Percentiles rank a stretch among this genome's conserved stretches.
Evolutionary conservation across 2,113 vertebrate species (phyloP).

Genomic region (Mystacornis crossleyi): DNA sequence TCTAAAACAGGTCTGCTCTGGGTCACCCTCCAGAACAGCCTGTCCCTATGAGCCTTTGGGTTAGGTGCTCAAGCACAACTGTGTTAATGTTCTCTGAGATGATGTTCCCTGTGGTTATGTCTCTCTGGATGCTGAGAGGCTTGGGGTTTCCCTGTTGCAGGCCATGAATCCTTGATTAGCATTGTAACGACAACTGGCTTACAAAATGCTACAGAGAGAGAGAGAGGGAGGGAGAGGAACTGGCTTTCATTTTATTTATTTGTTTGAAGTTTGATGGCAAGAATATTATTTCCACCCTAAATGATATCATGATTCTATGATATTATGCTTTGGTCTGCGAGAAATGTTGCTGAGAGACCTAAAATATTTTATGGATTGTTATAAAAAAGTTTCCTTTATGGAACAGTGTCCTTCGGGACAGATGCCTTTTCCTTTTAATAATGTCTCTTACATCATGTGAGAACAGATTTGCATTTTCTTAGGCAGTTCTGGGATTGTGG

Average conservation of each 20-base stretch:
- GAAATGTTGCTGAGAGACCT: background rate
- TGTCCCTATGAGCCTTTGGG: background rate
- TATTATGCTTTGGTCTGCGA: background rate
- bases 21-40: background rate
- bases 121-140: background rate
- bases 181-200: background rate
- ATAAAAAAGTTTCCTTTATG: background rate
- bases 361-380: slow-evolving; percentile 3
- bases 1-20: background rate
- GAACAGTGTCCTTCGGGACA: background rate
- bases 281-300: background rate
- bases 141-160: background rate
- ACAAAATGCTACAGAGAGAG: background rate
- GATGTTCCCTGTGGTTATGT: background rate
- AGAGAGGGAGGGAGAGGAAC: background rate
- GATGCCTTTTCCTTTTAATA: slow-evolving; percentile 20
- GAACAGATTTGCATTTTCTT: slow-evolving; percentile 31
- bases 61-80: background rate
- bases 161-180: background rate
- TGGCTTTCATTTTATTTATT: background rate
- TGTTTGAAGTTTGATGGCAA: background rate
- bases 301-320: background rate
- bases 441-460: slow-evolving; percentile 15
- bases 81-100: background rate
- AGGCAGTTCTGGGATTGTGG: background rate